Conservation (phyloP, 2,888 invertebrate genomes). For the Geotrupes spiniger region DNA sequence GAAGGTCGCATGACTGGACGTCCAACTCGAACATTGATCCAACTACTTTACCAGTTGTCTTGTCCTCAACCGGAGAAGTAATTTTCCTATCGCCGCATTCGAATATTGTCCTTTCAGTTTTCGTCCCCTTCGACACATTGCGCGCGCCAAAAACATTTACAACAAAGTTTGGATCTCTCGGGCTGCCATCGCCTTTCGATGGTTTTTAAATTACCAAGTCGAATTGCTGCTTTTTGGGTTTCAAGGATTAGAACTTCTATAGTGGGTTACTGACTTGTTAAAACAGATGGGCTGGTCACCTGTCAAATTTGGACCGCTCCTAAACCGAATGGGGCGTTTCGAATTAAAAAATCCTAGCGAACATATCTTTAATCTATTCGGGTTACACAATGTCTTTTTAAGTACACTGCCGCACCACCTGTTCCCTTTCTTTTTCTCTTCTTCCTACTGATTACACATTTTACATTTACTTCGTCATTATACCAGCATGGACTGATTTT, state of each 20-base stretch:
- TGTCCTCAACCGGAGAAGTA: slow-evolving; percentile 35
- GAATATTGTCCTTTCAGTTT: slow-evolving; percentile 14
- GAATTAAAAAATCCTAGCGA: slow-evolving; percentile 24
- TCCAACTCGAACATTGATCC: slow-evolving; percentile 53
- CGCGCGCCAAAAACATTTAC: slow-evolving; percentile 6
- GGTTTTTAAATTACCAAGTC: slow-evolving; percentile 19
- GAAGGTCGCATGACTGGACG: slow-evolving; percentile 55
- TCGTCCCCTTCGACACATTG: slow-evolving; percentile 10
- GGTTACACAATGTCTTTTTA: slow-evolving; percentile 8
- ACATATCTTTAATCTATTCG: slow-evolving; percentile 14
- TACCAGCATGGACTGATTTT: slow-evolving; percentile 16
- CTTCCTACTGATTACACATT: slow-evolving; percentile 19
- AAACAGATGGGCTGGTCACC: slow-evolving; percentile 40
- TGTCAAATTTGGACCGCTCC: slow-evolving; percentile 31
- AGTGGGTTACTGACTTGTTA: slow-evolving; percentile 35
- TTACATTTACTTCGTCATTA: slow-evolving; percentile 20
- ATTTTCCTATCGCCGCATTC: slow-evolving; percentile 2
- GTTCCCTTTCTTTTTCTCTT: slow-evolving; percentile 6
- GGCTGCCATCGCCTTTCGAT: slow-evolving; percentile 6
- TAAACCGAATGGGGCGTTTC: slow-evolving; percentile 14
- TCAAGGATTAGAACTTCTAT: slow-evolving; percentile 22
- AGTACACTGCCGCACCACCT: slow-evolving; percentile 13
- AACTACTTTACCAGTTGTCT: slow-evolving; percentile 50
- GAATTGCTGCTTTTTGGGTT: slow-evolving; percentile 19
- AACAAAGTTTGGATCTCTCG: slow-evolving; percentile 13